These are phyloP conservation scores for Tachina grossa DNA, from an alignment of 2,888 invertebrate genomes.

Conservation along the genomic window DNA sequence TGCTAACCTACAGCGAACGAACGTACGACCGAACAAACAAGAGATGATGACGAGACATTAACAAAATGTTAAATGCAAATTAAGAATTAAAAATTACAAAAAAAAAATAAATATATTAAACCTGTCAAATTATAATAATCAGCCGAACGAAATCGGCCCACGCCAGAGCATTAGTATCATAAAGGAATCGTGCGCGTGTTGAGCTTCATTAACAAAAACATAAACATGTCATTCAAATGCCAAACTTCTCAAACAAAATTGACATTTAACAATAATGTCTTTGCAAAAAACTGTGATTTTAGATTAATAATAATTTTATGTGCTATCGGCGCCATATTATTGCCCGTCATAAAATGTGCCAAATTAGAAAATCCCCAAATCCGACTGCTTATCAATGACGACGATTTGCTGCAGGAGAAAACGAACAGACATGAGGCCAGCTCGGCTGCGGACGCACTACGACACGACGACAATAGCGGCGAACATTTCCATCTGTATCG, in stretches of 20 bases:
- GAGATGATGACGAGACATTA: slow-evolving; percentile 11
- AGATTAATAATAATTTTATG: slow-evolving; percentile 68
- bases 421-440: slow-evolving; percentile 60
- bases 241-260: slow-evolving; percentile 66
- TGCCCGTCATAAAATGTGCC: slow-evolving; percentile 72
- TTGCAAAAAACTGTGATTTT: slow-evolving; percentile 68
- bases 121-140: slow-evolving; percentile 21
- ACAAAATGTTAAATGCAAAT: slow-evolving; percentile 63
- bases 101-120: neutral
- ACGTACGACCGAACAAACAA: neutral
- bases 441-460: neutral
- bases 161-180: neutral
- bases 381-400: slow-evolving; percentile 74
- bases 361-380: slow-evolving; percentile 75
- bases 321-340: slow-evolving; percentile 58
- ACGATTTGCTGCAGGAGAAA: slow-evolving; percentile 72
- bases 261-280: slow-evolving; percentile 65
- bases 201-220: slow-evolving; percentile 34
- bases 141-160: slow-evolving; percentile 9
- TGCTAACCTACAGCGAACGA: slow-evolving; percentile 62
- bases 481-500: slow-evolving; percentile 74
- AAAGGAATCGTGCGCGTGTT: neutral
- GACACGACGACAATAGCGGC: slow-evolving; percentile 71
- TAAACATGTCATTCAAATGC: slow-evolving; percentile 69
- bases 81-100: slow-evolving; percentile 30